Evolutionary conservation across 1,140 invertebrate genomes (phyloP), one percentile per base, ranked within the genome.

Genomic region (Anastrepha ludens): DNA sequence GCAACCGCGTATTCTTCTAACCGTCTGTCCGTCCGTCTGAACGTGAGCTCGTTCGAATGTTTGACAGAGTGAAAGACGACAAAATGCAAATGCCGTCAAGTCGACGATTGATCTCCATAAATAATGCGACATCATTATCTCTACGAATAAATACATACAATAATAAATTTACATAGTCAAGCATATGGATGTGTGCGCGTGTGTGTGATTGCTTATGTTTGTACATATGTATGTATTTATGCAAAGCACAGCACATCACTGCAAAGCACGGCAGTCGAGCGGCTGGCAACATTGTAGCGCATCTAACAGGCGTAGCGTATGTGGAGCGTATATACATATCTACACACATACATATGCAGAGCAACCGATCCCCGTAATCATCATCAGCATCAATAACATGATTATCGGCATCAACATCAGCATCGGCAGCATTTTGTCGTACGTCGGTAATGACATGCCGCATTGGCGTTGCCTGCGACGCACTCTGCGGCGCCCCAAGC

Each of bases 91-190:
- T 64, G 62, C 62, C 85, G 55, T 62, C 85, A 86, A 64, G 62
- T 62, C 74, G 74, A 81, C 74, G 74, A 81, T 88, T 88, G 87
- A 88, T 88, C 87, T 88, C 85, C 87, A 88, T 88, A 88, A 88
- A 88, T 88, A 88, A 88, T 88, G 87, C 87, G 87, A 81, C 74
- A 81, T 81, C 74, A 81, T 81, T 81, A 81, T 81, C 74, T 81
- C 47, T 13, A n/a, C n/a, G 44, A 55, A 81, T 81, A 81, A 81
- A 81, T 81, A 81, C 74, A 81, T 81, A 55, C n/a, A 55, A 81
- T 81, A 81, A 47, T 58, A 81, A 55, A 81, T 81, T 81, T 81
- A 81, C 74, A 81, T 81, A 58, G n/a, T 55, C n/a, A 47, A n/a
- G 47, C 11, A 55, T 20, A 67, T 81, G n/a, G 5, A 15, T 13